Conservation (phyloP, 2,888 invertebrate genomes). For the Drosophila mimica region DNA sequence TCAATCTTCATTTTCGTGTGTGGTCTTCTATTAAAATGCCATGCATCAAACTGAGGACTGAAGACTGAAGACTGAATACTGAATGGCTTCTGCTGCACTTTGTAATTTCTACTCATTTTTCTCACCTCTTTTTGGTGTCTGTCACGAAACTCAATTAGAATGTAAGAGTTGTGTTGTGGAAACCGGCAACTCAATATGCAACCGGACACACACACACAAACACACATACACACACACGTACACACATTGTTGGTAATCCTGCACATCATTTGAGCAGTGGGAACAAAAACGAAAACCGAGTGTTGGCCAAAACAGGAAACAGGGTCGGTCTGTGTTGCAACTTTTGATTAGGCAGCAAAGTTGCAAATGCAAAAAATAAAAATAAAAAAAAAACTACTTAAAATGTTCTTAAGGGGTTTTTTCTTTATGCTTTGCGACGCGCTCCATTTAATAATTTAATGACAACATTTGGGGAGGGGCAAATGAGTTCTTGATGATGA, state of each 20-base stretch:
- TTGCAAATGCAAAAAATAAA: slow-evolving; percentile 18
- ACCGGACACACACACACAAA: slow-evolving; percentile 28
- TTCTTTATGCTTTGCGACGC: slow-evolving; percentile 21
- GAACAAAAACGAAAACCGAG: slow-evolving; percentile 24
- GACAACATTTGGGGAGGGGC: slow-evolving; percentile 48
- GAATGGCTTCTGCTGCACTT: slow-evolving; percentile 24
- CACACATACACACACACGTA: slow-evolving; percentile 16
- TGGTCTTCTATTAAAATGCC: slow-evolving; percentile 67
- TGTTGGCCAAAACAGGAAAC: slow-evolving; percentile 34
- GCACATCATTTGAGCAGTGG: slow-evolving; percentile 43
- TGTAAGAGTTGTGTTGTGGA: slow-evolving; percentile 48
- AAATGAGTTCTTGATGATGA: slow-evolving; percentile 76
- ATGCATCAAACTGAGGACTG: slow-evolving; percentile 68
- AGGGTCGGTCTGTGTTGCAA: slow-evolving; percentile 29
- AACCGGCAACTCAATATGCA: slow-evolving; percentile 24
- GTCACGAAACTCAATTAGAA: slow-evolving; percentile 70
- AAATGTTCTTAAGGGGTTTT: slow-evolving; percentile 5
- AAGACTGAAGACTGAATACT: slow-evolving; percentile 39
- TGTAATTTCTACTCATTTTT: slow-evolving; percentile 5
- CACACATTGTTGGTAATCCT: slow-evolving; percentile 31
- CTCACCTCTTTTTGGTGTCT: slow-evolving; percentile 18
- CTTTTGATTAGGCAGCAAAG: slow-evolving; percentile 62
- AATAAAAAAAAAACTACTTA: background rate
- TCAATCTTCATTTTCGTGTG: slow-evolving; percentile 68
- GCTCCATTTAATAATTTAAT: slow-evolving; percentile 75